Evolutionary conservation across 1,140 invertebrate genomes (phyloP), one percentile per base, ranked within the genome.

Genomic region (Stegodyphus mimosarum): DNA sequence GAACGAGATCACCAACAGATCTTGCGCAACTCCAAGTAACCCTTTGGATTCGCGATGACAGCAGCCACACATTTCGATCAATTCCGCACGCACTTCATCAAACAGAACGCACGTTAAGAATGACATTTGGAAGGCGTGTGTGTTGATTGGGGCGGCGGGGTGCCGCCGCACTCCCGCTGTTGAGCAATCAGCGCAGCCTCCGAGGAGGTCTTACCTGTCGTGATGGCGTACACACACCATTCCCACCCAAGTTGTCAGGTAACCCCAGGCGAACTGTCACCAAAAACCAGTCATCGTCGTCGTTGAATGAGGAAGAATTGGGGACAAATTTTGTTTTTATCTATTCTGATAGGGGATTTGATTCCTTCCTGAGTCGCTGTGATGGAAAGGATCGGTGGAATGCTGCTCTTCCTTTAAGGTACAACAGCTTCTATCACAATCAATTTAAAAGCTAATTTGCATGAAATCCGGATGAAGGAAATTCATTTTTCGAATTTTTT

Each of bases 61-160:
- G 48, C 33, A 70, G 11, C 17, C 48, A 33, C 33, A 70, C 7
- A 11, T 60, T 60, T 60, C 3, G 15, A 60, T 6, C 55, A 60
- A 60, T 6, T 60, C 6, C 15, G 55, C 70, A 72, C 52, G 33
- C 33, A 33, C 33, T 33, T 33, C 33, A 33, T 33, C 33, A 33
- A 33, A 17, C n/a, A 70, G 18, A 70, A 18, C 67, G 18, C 67
- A 70, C 67, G 18, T 13, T 60, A 33, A 60, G 48, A 70, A 70
- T 70, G 67, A 70, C 67, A 70, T 70, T 11, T 33, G 17, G 17
- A 18, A 70, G 67, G 67, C 67, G 67, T 70, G 67, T 18, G 67
- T 70, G 67, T 70, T 70, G 67, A 70, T 70, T 70, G 67, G 67
- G 15, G 67, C 67, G 48, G 67, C 48, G 67, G 67, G 67, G 67